These are phyloP conservation scores for Chymomyza amoena DNA, from an alignment of 2,888 invertebrate species.

Conservation along the genomic window DNA sequence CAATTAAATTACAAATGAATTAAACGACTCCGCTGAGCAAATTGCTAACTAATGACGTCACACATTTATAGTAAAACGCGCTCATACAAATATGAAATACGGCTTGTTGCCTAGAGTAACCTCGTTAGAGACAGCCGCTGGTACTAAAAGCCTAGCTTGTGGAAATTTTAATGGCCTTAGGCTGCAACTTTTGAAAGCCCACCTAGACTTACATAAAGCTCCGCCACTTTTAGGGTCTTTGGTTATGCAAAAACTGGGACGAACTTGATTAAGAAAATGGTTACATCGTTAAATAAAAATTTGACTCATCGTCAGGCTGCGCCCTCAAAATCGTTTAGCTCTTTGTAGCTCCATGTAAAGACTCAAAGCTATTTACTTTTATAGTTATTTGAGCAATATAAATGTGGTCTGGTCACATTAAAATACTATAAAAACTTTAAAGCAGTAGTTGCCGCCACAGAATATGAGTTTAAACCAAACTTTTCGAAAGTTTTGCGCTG, in stretches of 20 bases:
- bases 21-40: too few relatives aligned
- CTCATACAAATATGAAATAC: too few relatives aligned
- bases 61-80: too few relatives aligned
- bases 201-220: too few relatives aligned
- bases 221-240: neutral
- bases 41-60: too few relatives aligned
- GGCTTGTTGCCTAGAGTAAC: too few relatives aligned
- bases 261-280: neutral
- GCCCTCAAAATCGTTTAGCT: constrained; percentile 8
- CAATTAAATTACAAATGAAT: too few relatives aligned
- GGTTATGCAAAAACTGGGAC: neutral
- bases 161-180: too few relatives aligned
- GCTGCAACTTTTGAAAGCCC: too few relatives aligned
- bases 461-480: neutral
- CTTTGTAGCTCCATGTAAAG: constrained; percentile 13
- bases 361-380: constrained; percentile 31
- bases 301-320: constrained; percentile 48
- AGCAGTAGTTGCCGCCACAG: neutral
- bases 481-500: constrained; percentile 30
- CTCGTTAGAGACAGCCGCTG: too few relatives aligned
- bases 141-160: too few relatives aligned
- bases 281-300: neutral
- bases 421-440: constrained; percentile 50
- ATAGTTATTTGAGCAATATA: constrained; percentile 58
- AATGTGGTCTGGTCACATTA: constrained; percentile 48